A percentile compares a stretch with the other conserved stretches of the same genome.
Evolutionary conservation across 2,888 invertebrate genomes (phyloP).

Genomic region (Cylindroiulus punctatus): DNA sequence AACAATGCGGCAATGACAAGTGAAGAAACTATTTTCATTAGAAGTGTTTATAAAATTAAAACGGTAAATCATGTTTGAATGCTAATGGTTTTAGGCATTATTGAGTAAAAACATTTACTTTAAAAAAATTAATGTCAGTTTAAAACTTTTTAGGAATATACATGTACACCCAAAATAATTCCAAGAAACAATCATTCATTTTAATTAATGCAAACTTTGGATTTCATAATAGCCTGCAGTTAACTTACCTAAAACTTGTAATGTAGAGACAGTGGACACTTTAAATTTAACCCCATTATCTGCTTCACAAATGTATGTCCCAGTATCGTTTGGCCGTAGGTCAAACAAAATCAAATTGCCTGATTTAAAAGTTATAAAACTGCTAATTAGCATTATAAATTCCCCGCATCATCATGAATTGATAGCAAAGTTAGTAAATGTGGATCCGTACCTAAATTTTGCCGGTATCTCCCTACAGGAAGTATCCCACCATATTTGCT

Average conservation of each 20-base stretch:
- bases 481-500: constrained; percentile 54
- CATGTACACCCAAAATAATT: not conserved
- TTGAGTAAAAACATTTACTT: not conserved
- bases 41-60: too few relatives aligned
- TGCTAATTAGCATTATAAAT: not conserved
- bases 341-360: constrained; percentile 55
- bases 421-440: not conserved
- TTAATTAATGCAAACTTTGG: not conserved
- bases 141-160: too few relatives aligned
- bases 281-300: constrained; percentile 72
- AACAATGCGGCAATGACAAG: too few relatives aligned
- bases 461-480: constrained; percentile 53
- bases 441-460: constrained; percentile 30
- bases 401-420: not conserved
- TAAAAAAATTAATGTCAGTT: not conserved
- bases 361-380: not conserved
- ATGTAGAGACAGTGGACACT: constrained; percentile 68
- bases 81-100: too few relatives aligned
- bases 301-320: constrained; percentile 81
- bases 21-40: too few relatives aligned
- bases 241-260: constrained; percentile 65
- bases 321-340: constrained; percentile 64
- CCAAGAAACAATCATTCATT: not conserved
- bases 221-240: not conserved
- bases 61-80: too few relatives aligned